phyloP scores from a whole-genome alignment of 2,888 invertebrate species.

The Catocala nupta region DNA sequence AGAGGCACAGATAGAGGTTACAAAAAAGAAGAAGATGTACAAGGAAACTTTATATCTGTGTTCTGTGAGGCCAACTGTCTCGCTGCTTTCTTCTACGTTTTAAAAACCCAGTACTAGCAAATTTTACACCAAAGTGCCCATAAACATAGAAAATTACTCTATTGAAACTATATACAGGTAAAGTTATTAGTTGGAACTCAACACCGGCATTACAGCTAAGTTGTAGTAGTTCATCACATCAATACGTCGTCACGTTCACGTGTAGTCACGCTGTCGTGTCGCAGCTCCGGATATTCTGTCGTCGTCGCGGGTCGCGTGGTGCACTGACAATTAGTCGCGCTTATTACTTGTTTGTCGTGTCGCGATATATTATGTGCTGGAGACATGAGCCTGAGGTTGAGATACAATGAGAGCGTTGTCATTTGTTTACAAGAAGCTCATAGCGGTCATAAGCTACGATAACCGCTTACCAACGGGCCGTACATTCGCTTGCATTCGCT shows the following conservation, averaged over 20 bases:
- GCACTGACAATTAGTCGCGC: conserved; percentile 62
- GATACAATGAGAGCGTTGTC: conserved; percentile 30
- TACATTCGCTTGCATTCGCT: no score
- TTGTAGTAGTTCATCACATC: conserved; percentile 25
- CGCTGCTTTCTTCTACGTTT: no score
- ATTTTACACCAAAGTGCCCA: no score
- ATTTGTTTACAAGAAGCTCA: neutral
- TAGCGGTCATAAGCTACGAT: no score
- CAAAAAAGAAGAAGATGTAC: no score
- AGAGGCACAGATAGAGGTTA: no score
- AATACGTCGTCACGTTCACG: conserved; percentile 39
- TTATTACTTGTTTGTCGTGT: conserved; percentile 66
- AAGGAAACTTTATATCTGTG: no score
- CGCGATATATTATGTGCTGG: conserved; percentile 55
- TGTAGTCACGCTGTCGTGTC: conserved; percentile 10
- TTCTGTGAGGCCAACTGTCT: no score
- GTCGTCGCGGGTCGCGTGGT: conserved; percentile 45
- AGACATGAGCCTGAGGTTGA: conserved; percentile 44
- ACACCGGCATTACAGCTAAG: conserved; percentile 5
- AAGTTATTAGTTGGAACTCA: neutral
- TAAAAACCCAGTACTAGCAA: no score
- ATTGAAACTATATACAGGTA: no score
- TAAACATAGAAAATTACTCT: no score
- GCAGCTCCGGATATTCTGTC: conserved; percentile 27
- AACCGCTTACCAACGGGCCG: no score